Evolutionary conservation across 2,888 invertebrate species (phyloP).

Genomic region (Pollenia amentaria): DNA sequence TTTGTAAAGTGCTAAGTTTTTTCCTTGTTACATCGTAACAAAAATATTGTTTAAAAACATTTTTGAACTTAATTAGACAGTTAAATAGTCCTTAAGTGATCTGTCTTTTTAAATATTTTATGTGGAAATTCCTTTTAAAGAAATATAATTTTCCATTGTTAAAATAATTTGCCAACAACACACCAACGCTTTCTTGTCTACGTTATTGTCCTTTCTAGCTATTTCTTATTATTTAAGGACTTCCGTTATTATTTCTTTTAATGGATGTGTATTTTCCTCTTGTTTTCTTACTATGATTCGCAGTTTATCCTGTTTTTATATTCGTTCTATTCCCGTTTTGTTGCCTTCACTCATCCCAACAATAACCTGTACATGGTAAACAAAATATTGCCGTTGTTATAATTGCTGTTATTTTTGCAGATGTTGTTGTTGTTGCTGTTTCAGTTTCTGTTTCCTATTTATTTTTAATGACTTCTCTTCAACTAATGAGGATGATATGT

Average conservation of each 20-base stretch:
- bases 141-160: background rate
- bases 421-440: constrained; percentile 14
- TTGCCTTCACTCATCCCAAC: background rate
- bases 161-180: constrained; percentile 25
- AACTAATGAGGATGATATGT: constrained; percentile 66
- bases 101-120: background rate
- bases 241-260: constrained; percentile 6
- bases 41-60: background rate
- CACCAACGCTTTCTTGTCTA: background rate
- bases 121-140: background rate
- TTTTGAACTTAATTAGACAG: constrained; percentile 22
- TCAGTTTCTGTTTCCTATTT: constrained; percentile 47
- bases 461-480: constrained; percentile 71
- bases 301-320: background rate
- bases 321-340: background rate
- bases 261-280: background rate
- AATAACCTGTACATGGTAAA: background rate
- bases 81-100: background rate
- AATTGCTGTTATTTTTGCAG: background rate
- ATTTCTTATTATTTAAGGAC: constrained; percentile 29
- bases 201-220: background rate
- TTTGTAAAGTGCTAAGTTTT: no score
- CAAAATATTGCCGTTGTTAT: constrained; percentile 11
- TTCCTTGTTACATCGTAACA: no score
- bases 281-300: background rate